A percentile compares a stretch with the other conserved stretches of the same genome.
Conservation (phyloP, 1,140 invertebrate genomes). For the Panagrolaimus sp. region DNA sequence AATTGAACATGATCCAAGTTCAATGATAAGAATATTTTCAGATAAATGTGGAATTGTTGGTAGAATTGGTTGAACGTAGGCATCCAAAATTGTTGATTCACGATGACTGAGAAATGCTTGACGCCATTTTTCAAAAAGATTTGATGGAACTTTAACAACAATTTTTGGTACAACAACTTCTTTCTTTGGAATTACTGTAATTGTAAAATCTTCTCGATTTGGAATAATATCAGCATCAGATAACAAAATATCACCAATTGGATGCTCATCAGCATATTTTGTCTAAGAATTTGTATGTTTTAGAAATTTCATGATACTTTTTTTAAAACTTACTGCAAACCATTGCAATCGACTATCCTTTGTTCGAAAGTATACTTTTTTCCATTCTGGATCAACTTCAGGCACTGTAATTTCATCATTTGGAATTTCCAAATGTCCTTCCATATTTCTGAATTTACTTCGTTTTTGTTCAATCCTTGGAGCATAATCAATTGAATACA, state of each 20-base stretch:
- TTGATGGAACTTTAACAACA: constrained; percentile 46
- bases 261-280: constrained; percentile 50
- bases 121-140: constrained; percentile 60
- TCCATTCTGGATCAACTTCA: constrained; percentile 45
- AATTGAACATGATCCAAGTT: constrained; percentile 65
- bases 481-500: constrained; percentile 36
- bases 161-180: constrained; percentile 33
- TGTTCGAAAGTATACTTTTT: constrained; percentile 42
- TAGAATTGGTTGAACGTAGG: constrained; percentile 62
- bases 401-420: constrained; percentile 31
- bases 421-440: constrained; percentile 54
- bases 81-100: constrained; percentile 61
- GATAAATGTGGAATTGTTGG: constrained; percentile 57
- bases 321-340: constrained; percentile 42
- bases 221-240: constrained; percentile 48
- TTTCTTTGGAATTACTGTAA: constrained; percentile 7
- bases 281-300: background rate
- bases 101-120: constrained; percentile 64
- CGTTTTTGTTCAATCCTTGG: constrained; percentile 39
- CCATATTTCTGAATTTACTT: constrained; percentile 46
- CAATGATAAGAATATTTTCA: constrained; percentile 63
- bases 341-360: constrained; percentile 56
- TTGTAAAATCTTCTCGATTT: constrained; percentile 40
- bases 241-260: constrained; percentile 49
- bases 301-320: background rate